Conservation (phyloP, 2,888 invertebrate genomes). For the Trileptium ribeirensis region DNA sequence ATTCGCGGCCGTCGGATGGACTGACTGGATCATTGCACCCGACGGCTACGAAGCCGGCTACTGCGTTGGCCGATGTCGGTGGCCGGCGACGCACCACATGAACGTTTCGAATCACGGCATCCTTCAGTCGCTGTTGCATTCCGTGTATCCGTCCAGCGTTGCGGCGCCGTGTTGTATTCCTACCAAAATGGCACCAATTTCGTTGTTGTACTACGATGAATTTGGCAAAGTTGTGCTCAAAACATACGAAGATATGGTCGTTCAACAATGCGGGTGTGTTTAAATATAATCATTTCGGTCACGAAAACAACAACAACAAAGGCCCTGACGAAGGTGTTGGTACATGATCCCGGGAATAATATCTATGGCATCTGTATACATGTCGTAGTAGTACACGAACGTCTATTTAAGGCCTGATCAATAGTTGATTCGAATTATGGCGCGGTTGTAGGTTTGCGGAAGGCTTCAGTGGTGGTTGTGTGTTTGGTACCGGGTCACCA, state of each 20-base stretch:
- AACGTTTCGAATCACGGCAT: conserved; percentile 98
- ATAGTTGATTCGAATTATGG: too few relatives aligned
- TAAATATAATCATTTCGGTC: too few relatives aligned
- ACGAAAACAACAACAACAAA: too few relatives aligned
- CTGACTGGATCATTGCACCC: conserved; percentile 66
- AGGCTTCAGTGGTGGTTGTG: too few relatives aligned
- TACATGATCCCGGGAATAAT: too few relatives aligned
- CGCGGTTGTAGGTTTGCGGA: too few relatives aligned
- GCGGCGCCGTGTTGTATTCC: conserved; percentile 97
- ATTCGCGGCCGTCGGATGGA: conserved; percentile 93
- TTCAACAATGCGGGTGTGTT: conserved; percentile 86
- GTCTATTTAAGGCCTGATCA: too few relatives aligned
- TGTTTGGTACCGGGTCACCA: too few relatives aligned
- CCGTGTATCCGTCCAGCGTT: conserved; percentile 77
- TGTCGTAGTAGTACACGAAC: too few relatives aligned
- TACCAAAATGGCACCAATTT: conserved; percentile 82
- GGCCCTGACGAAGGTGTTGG: too few relatives aligned
- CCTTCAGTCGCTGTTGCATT: conserved; percentile 90
- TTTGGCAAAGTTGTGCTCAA: conserved; percentile 90
- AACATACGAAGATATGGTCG: conserved; percentile 98
- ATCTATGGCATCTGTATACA: too few relatives aligned
- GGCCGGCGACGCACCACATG: conserved; percentile 82
- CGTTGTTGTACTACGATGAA: conserved; percentile 92
- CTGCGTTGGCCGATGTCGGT: conserved; percentile 89
- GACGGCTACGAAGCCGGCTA: conserved; percentile 81